Percentiles rank a stretch among this genome's conserved stretches.
These are phyloP conservation scores for Margarornis squamiger DNA, from an alignment of 2,797 vertebrate species.

Conservation along the genomic window DNA sequence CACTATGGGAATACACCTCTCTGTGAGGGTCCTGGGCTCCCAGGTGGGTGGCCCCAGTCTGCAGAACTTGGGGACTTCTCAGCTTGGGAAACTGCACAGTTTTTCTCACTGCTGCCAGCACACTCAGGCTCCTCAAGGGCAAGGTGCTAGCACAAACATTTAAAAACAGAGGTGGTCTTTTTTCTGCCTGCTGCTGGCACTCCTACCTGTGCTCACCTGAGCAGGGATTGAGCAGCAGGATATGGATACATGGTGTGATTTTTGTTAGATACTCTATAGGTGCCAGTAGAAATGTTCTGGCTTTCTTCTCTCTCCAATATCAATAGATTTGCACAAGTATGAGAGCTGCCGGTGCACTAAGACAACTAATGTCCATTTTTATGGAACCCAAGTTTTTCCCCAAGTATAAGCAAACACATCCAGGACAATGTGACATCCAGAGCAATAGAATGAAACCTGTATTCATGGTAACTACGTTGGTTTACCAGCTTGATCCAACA, in stretches of 20 bases:
- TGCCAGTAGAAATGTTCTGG: neutral
- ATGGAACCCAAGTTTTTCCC: neutral
- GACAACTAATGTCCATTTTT: neutral
- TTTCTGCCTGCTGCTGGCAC: neutral
- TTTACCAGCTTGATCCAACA: neutral
- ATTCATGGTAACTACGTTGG: neutral
- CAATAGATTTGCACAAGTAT: neutral
- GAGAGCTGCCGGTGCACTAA: neutral
- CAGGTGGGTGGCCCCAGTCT: rapidly evolving
- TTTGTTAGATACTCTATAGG: neutral
- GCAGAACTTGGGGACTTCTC: neutral
- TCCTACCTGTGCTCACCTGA: neutral
- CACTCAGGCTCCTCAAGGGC: rapidly evolving
- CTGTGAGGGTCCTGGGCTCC: neutral
- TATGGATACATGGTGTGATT: rapidly evolving
- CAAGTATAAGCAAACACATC: neutral
- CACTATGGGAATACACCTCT: neutral
- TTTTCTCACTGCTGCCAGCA: neutral
- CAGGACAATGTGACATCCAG: neutral
- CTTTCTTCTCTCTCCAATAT: neutral
- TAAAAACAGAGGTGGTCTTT: neutral
- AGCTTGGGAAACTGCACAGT: neutral
- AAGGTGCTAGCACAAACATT: neutral
- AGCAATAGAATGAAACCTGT: neutral
- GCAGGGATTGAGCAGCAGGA: neutral